Evolutionary conservation across 2,113 vertebrate genomes (phyloP).

Genomic region (Parotia lawesii): DNA sequence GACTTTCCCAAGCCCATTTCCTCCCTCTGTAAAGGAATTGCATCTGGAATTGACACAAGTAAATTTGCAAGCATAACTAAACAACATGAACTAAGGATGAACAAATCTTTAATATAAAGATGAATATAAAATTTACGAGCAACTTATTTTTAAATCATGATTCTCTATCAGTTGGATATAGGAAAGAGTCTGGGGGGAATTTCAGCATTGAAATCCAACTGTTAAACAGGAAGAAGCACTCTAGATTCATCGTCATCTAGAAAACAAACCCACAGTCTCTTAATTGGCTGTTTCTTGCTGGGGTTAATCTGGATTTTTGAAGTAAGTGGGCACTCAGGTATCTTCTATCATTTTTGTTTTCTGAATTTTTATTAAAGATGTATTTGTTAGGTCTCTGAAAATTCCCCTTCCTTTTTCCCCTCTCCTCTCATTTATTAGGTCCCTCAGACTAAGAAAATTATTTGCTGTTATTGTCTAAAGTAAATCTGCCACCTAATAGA

Average conservation of each 20-base stretch:
- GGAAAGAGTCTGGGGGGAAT: not conserved
- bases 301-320: not conserved
- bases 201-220: not conserved
- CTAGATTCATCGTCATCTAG: not conserved
- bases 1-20: not conserved
- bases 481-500: not conserved
- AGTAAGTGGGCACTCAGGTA: not conserved
- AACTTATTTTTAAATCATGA: not conserved
- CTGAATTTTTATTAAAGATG: not conserved
- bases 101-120: not conserved
- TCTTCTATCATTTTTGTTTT: not conserved
- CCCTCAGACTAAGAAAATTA: not conserved
- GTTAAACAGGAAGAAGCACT: not conserved
- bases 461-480: not conserved
- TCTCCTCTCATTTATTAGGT: not conserved
- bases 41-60: not conserved
- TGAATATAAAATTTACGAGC: not conserved
- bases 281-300: not conserved
- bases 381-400: not conserved
- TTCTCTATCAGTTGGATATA: not conserved
- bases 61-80: not conserved
- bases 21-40: not conserved
- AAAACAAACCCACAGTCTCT: not conserved
- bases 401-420: accelerated
- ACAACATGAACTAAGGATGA: not conserved